Evolutionary conservation across 2,113 vertebrate genomes (phyloP).

Genomic region (Thinocorus orbignyianus): DNA sequence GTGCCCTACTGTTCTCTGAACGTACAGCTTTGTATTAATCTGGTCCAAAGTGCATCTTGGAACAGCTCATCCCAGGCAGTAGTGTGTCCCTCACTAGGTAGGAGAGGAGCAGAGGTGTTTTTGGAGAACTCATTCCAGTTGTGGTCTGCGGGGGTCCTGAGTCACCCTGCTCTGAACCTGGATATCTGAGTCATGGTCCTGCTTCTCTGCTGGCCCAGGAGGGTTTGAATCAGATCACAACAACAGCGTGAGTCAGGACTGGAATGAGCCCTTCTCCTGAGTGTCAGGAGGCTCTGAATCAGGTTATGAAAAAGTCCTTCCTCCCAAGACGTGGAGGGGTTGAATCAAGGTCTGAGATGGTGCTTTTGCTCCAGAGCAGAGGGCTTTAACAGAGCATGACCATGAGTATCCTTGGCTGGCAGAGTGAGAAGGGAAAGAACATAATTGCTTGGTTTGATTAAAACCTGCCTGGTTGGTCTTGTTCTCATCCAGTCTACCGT

Average conservation of each 20-base stretch:
- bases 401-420: background rate
- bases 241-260: background rate
- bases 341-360: conserved; percentile 25
- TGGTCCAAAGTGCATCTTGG: background rate
- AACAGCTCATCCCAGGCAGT: background rate
- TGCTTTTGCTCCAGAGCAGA: background rate
- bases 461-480: background rate
- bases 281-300: conserved; percentile 53
- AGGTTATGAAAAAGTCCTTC: background rate
- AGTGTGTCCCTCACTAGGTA: background rate
- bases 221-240: conserved; percentile 28
- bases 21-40: background rate
- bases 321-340: background rate
- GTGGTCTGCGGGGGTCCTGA: background rate
- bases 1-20: background rate
- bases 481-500: background rate
- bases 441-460: background rate
- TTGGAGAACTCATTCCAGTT: background rate
- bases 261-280: background rate
- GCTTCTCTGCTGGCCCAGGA: background rate
- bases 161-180: background rate
- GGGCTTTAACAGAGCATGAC: background rate
- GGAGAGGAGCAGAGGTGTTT: background rate
- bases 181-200: background rate
- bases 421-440: background rate